phyloP scores from a whole-genome alignment of 2,113 vertebrate genomes.

The Rhea pennata region DNA sequence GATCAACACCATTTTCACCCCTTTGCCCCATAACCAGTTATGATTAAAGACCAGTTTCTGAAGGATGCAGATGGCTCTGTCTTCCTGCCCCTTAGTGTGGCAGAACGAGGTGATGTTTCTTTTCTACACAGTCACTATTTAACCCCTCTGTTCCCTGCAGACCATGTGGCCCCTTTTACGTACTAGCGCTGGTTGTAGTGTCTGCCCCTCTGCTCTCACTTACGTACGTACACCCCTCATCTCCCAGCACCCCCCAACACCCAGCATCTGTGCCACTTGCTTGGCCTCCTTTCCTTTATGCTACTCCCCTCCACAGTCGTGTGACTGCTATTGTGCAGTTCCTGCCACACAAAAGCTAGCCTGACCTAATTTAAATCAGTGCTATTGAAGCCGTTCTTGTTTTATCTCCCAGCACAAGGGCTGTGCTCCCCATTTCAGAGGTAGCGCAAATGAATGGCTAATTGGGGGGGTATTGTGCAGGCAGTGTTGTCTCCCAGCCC shows the following conservation, averaged over 20 bases:
- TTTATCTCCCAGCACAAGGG: conserved; percentile 69
- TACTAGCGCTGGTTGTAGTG: not conserved
- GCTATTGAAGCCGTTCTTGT: conserved; percentile 66
- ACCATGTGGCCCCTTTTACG: not conserved
- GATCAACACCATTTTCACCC: not conserved
- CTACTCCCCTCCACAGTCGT: conserved; percentile 45
- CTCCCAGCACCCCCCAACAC: conserved; percentile 13
- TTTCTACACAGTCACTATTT: not conserved
- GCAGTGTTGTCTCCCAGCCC: conserved; percentile 3
- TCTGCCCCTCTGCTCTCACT: not conserved
- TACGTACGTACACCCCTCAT: not conserved
- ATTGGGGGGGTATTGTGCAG: conserved; percentile 63
- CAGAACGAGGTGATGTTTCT: not conserved
- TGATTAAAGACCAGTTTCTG: not conserved
- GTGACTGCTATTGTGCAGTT: conserved; percentile 64
- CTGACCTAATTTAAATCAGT: conserved; percentile 71
- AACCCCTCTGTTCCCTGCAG: not conserved
- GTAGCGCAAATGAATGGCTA: conserved; percentile 66
- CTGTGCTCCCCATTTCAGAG: conserved; percentile 50
- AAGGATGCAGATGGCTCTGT: accelerated
- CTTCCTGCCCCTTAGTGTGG: not conserved
- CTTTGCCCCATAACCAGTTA: not conserved
- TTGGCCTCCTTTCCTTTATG: conserved; percentile 68
- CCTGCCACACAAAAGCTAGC: conserved; percentile 58
- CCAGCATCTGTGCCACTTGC: conserved; percentile 51